Conservation (phyloP, 2,797 vertebrate species). For the Schizopygopsis malacanthus region DNA sequence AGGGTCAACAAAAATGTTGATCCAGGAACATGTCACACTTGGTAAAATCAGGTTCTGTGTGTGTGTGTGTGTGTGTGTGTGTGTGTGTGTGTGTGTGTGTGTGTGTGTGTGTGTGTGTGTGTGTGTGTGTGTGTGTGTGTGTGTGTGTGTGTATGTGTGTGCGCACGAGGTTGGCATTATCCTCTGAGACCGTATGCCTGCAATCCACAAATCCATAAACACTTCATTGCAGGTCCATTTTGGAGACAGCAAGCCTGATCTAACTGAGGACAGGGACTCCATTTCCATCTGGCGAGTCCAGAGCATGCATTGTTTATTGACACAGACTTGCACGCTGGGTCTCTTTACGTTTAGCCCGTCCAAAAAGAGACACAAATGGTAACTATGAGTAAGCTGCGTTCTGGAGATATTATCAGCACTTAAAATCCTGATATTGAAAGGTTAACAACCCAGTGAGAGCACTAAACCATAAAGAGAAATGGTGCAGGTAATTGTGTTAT, state of each 20-base stretch:
- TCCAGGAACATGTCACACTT: no score
- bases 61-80: no score
- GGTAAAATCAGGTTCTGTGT: no score
- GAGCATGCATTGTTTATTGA: constrained; percentile 48
- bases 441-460: constrained; percentile 61
- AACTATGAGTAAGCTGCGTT: constrained; percentile 23
- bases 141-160: no score
- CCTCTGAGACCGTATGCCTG: constrained; percentile 13
- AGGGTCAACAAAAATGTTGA: no score
- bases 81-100: no score
- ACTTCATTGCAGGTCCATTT: constrained; percentile 43
- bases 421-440: constrained; percentile 64
- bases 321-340: constrained; percentile 16
- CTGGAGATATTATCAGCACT: constrained; percentile 45
- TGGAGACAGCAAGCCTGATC: constrained; percentile 35
- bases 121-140: no score
- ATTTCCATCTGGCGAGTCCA: constrained; percentile 40
- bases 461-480: constrained; percentile 47
- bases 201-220: constrained; percentile 50
- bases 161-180: background rate
- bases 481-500: constrained; percentile 51
- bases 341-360: constrained; percentile 7
- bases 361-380: constrained; percentile 25
- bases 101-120: no score
- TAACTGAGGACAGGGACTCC: constrained; percentile 46